These are phyloP conservation scores for Drosophila kokeensis DNA, from an alignment of 2,888 invertebrate genomes.

Conservation along the genomic window DNA sequence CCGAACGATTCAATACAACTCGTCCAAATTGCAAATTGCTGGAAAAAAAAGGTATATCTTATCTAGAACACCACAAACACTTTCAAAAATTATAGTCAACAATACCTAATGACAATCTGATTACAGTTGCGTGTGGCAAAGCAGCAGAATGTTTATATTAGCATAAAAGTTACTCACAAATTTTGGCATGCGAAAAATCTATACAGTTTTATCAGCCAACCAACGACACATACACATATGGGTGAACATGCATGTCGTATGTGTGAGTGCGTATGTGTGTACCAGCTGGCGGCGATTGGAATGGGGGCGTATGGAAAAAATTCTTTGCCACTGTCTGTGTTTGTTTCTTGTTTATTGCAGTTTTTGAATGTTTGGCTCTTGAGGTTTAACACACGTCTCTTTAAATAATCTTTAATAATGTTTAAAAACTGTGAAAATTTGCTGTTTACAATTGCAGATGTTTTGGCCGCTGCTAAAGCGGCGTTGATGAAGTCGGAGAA, in stretches of 20 bases:
- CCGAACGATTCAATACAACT: constrained; percentile 25
- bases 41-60: constrained; percentile 44
- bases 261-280: constrained; percentile 34
- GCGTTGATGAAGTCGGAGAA: constrained; percentile 49
- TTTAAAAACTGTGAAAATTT: constrained; percentile 26
- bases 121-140: not conserved
- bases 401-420: constrained; percentile 25
- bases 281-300: constrained; percentile 48
- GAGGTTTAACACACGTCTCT: constrained; percentile 38
- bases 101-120: not conserved
- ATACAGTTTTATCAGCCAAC: constrained; percentile 68
- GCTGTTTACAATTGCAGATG: constrained; percentile 57
- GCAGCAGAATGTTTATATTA: not conserved
- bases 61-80: constrained; percentile 1
- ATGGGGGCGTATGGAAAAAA: constrained; percentile 58
- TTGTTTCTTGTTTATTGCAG: constrained; percentile 46
- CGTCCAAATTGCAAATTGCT: constrained; percentile 43
- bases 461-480: constrained; percentile 45
- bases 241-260: not conserved
- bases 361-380: constrained; percentile 44
- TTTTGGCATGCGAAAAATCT: constrained; percentile 68
- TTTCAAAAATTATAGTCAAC: not conserved
- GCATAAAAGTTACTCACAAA: constrained; percentile 15
- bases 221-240: constrained; percentile 28
- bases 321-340: constrained; percentile 28